Evolutionary conservation across 2,113 vertebrate species (phyloP).

Genomic region (Calcarius ornatus): DNA sequence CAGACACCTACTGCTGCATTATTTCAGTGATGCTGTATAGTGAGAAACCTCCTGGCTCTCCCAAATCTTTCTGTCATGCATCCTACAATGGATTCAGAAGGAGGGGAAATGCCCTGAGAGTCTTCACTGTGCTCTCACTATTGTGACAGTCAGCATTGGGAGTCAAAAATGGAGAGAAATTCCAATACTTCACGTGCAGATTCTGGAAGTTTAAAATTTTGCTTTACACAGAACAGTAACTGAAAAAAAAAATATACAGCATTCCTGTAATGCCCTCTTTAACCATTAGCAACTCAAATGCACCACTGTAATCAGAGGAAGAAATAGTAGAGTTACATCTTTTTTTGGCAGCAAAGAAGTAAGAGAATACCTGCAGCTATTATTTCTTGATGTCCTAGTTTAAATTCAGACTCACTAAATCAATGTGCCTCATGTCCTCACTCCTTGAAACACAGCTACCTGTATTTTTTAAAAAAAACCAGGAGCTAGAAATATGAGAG

Average conservation of each 20-base stretch:
- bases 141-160: neutral
- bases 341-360: neutral
- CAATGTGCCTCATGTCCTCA: neutral
- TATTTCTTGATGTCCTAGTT: neutral
- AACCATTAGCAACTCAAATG: neutral
- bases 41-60: neutral
- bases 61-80: neutral
- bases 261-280: neutral
- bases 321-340: neutral
- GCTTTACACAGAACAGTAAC: neutral
- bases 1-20: neutral
- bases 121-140: neutral
- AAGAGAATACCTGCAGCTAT: neutral
- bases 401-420: neutral
- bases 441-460: neutral
- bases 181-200: neutral
- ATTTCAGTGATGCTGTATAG: neutral
- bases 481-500: neutral
- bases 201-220: neutral
- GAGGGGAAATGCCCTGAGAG: neutral
- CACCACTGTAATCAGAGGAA: neutral
- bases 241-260: neutral
- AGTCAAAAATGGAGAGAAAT: neutral
- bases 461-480: neutral
- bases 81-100: neutral